Evolutionary conservation across 1,140 invertebrate species (phyloP).

Genomic region (Drosophila insularis): DNA sequence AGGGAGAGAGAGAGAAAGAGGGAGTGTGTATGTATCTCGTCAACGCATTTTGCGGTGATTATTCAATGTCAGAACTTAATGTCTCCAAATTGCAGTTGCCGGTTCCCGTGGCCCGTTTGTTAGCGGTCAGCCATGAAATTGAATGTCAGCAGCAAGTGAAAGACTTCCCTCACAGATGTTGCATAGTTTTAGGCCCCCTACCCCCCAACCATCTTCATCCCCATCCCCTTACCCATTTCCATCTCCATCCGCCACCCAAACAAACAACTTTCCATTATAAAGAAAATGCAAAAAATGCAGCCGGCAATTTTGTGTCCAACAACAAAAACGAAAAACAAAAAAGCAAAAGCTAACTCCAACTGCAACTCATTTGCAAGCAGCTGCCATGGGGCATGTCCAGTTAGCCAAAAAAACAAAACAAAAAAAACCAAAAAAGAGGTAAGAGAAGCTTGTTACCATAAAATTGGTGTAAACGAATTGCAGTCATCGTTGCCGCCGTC

Average conservation of each 20-base stretch:
- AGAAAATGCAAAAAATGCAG: slow-evolving; percentile 45
- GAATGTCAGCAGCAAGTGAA: slow-evolving; percentile 53
- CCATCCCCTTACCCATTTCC: no score
- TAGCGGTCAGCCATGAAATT: slow-evolving; percentile 73
- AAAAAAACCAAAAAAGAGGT: neutral
- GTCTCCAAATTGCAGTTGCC: slow-evolving; percentile 73
- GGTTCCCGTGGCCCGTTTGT: slow-evolving; percentile 50
- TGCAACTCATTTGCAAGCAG: slow-evolving; percentile 60
- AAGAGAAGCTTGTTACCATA: slow-evolving; percentile 75
- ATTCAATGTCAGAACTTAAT: slow-evolving; percentile 76
- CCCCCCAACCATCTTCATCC: no score
- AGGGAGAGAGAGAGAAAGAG: neutral
- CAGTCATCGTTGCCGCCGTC: slow-evolving; percentile 55
- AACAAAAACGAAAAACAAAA: slow-evolving; percentile 7
- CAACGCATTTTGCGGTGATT: slow-evolving; percentile 74
- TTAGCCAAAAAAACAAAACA: slow-evolving; percentile 20
- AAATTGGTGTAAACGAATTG: slow-evolving; percentile 83
- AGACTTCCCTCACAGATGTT: slow-evolving; percentile 46
- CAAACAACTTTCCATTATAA: slow-evolving; percentile 29
- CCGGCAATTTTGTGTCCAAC: slow-evolving; percentile 40
- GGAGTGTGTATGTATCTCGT: slow-evolving; percentile 40
- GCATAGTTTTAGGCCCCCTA: slow-evolving; percentile 66
- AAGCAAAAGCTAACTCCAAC: slow-evolving; percentile 12
- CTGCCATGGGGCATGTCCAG: slow-evolving; percentile 57
- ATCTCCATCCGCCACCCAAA: slow-evolving; percentile 11